Percentiles rank a stretch among this genome's conserved stretches.
Conservation (phyloP, 2,113 vertebrate species). For the Oryzias melastigma region DNA sequence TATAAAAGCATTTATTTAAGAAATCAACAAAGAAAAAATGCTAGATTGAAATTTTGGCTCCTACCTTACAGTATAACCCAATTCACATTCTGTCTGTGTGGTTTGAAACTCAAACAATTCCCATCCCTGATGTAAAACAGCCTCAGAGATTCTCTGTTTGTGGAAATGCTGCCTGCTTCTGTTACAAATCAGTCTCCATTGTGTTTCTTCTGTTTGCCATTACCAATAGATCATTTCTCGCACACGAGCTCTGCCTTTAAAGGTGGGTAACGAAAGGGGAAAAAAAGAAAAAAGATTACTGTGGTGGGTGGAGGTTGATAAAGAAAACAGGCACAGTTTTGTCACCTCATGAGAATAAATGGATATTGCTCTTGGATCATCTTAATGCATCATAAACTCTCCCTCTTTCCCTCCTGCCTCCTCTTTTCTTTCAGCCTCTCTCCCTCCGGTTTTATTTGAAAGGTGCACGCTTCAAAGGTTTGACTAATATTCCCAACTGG, state of each 20-base stretch:
- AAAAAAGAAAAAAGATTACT: slow-evolving; percentile 8
- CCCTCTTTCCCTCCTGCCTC: slow-evolving; percentile 14
- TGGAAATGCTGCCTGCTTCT: too few species aligned
- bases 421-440: slow-evolving; percentile 6
- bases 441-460: slow-evolving; percentile 38
- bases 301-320: slow-evolving; percentile 16
- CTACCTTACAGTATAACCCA: too few species aligned
- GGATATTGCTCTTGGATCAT: slow-evolving; percentile 35
- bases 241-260: neutral
- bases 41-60: too few species aligned
- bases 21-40: too few species aligned
- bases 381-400: slow-evolving; percentile 41
- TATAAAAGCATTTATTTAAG: too few species aligned
- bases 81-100: too few species aligned
- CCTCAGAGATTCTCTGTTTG: too few species aligned
- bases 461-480: slow-evolving; percentile 53
- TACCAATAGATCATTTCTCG: neutral
- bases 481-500: slow-evolving; percentile 50
- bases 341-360: slow-evolving; percentile 44
- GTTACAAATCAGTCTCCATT: neutral
- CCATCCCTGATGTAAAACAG: too few species aligned
- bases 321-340: slow-evolving; percentile 16
- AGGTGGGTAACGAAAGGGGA: neutral
- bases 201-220: neutral
- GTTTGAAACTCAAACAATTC: too few species aligned